Base-by-base conservation (phyloP, 2,113 vertebrate genomes). In the Odocoileus hemionus region DNA sequence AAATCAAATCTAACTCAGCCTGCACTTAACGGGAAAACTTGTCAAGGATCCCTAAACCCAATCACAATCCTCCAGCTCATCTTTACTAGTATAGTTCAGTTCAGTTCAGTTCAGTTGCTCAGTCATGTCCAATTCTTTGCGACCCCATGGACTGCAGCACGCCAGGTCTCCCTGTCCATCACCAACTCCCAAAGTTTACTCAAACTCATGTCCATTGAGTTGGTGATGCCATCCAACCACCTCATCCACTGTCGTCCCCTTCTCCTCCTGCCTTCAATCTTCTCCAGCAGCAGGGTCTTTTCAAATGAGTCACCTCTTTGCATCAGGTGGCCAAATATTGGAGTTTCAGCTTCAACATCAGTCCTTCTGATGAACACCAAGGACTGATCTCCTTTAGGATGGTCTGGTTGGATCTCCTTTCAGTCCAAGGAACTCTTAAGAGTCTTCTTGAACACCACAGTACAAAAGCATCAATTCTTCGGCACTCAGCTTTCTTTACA, bases 401-500 rank as follows among this genome's bases (percentile, higher is more conserved):
- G 4, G 67, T 25, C 36, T 74, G 36, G 10, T 74, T 74, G 4
- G n/a, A 36, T 39, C 67, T 74, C n/a, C 1, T 74, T 25, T 10
- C 36, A 39, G 17, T 23, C 10, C 36, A 39, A 25, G 67, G 19
- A 19, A 39, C 21, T 74, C n/a, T 39, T n/a, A 39, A 39, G 67
- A 74, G n/a, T 74, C 19, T 39, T 74, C 67, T 74, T n/a, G 5
- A 74, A 39, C 36, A 74, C 67, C 67, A 74, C 10, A 74, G 10
- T 74, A 2, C 19, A 23, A 74, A 74, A 39, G n/a, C 67, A 74
- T 74, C n/a, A 39, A 1, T 74, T 74, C 19, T 39, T 74, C 0
- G 1, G 8, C 0, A 0, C 67, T 74, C 36, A 74, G 21, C n/a
- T 6, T 39, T 74, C n/a, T 74, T 74, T 1, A 23, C 2, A 13